A percentile compares a stretch with the other conserved stretches of the same genome.
Conservation (phyloP, 2,797 vertebrate species). For the Streptopelia turtur region DNA sequence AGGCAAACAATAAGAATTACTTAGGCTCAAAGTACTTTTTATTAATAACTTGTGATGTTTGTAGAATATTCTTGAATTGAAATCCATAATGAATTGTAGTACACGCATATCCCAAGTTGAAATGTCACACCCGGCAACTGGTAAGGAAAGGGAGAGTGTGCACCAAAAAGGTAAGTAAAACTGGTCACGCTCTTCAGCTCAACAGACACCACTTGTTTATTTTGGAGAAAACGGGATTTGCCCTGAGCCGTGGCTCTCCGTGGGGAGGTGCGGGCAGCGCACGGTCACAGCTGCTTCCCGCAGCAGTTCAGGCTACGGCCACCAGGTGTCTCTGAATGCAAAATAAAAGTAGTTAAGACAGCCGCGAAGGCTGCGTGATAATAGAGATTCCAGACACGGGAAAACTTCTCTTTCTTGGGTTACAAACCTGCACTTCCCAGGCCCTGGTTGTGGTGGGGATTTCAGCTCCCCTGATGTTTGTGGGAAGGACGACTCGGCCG, state of each 20-base stretch:
- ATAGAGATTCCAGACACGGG: neutral
- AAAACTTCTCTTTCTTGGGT: neutral
- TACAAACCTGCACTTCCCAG: neutral
- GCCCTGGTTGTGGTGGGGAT: too few relatives aligned
- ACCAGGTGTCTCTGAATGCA: constrained; percentile 11
- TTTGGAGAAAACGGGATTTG: neutral
- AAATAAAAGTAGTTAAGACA: neutral
- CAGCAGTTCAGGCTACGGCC: neutral
- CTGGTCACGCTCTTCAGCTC: neutral
- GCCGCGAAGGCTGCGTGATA: accelerated
- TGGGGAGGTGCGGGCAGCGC: neutral
- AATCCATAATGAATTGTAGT: neutral
- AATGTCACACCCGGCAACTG: neutral
- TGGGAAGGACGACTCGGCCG: too few relatives aligned
- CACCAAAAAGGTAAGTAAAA: neutral
- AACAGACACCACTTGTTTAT: neutral
- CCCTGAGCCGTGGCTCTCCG: neutral
- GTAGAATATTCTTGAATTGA: neutral
- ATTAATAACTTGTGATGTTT: neutral
- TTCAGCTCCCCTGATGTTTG: neutral
- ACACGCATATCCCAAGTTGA: neutral
- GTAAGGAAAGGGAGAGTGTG: neutral
- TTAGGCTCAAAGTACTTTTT: neutral
- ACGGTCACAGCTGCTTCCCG: neutral
- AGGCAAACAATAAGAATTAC: neutral